Percentiles rank a stretch among this genome's conserved stretches.
Conservation (phyloP, 2,888 invertebrate genomes). For the Ochropleura leucogaster region DNA sequence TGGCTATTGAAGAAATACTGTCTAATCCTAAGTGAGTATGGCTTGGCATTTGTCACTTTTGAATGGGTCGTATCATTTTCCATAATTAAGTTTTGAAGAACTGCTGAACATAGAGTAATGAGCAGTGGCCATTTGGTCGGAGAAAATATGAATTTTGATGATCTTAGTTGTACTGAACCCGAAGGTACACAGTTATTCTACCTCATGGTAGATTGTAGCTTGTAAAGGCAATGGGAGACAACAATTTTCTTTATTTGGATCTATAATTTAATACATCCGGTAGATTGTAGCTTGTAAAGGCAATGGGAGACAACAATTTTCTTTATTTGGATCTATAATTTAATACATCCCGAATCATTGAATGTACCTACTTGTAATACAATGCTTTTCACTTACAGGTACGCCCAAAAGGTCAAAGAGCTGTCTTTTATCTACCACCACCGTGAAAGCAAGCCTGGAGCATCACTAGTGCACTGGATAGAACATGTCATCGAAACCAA, state of each 20-base stretch:
- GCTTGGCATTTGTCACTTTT: too few relatives aligned
- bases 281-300: too few relatives aligned
- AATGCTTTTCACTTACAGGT: conserved; percentile 65
- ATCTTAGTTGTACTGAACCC: background rate
- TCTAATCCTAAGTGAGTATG: conserved; percentile 71
- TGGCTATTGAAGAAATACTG: conserved; percentile 73
- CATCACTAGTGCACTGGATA: conserved; percentile 92
- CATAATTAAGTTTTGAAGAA: background rate
- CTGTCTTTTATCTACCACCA: conserved; percentile 75
- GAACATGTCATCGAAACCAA: conserved; percentile 91
- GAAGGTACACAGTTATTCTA: too few relatives aligned
- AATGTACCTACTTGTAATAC: background rate
- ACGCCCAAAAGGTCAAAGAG: conserved; percentile 68
- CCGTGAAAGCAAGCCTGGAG: conserved; percentile 89
- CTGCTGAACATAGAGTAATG: background rate
- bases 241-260: too few relatives aligned
- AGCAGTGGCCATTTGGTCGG: background rate
- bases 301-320: too few relatives aligned
- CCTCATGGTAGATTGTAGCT: too few relatives aligned
- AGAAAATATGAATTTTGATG: too few relatives aligned
- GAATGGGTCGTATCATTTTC: too few relatives aligned
- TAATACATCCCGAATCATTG: too few relatives aligned
- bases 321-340: too few relatives aligned
- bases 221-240: too few relatives aligned
- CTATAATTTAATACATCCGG: too few relatives aligned